Percentiles rank a stretch among this genome's conserved stretches.
These are phyloP conservation scores for Plodia interpunctella DNA, from an alignment of 1,140 invertebrate genomes.

Conservation along the genomic window DNA sequence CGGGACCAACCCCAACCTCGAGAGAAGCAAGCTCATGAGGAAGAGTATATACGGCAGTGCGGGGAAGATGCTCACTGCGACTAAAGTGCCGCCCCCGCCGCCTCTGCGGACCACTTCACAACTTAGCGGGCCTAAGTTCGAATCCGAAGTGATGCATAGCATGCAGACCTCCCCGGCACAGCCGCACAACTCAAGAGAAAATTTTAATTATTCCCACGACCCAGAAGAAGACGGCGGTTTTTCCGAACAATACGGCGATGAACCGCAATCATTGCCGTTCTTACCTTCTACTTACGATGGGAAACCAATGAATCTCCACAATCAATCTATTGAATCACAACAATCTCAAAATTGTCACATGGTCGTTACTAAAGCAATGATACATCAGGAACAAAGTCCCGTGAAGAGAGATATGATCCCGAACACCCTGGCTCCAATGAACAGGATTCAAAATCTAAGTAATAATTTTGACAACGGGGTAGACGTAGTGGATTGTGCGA, in stretches of 20 bases:
- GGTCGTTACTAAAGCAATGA: constrained; percentile 87
- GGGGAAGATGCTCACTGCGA: constrained; percentile 86
- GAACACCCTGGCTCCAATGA: constrained; percentile 43
- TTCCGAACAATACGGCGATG: constrained; percentile 75
- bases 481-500: constrained; percentile 79
- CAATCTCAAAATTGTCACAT: constrained; percentile 76
- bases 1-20: constrained; percentile 87
- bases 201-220: constrained; percentile 55
- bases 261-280: constrained; percentile 82
- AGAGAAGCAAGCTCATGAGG: constrained; percentile 91
- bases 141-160: constrained; percentile 78
- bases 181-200: constrained; percentile 47
- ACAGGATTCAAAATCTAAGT: constrained; percentile 63
- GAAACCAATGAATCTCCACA: constrained; percentile 52
- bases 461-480: constrained; percentile 72
- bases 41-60: constrained; percentile 92
- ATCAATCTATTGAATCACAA: constrained; percentile 50
- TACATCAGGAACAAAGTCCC: constrained; percentile 87
- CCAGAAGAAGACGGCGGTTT: constrained; percentile 68
- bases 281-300: constrained; percentile 78
- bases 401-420: constrained; percentile 73
- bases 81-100: constrained; percentile 91
- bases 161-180: constrained; percentile 76
- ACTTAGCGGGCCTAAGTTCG: constrained; percentile 83
- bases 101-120: constrained; percentile 91